Base-by-base conservation (phyloP, 2,888 invertebrate genomes). In the Morpho deidamia region DNA sequence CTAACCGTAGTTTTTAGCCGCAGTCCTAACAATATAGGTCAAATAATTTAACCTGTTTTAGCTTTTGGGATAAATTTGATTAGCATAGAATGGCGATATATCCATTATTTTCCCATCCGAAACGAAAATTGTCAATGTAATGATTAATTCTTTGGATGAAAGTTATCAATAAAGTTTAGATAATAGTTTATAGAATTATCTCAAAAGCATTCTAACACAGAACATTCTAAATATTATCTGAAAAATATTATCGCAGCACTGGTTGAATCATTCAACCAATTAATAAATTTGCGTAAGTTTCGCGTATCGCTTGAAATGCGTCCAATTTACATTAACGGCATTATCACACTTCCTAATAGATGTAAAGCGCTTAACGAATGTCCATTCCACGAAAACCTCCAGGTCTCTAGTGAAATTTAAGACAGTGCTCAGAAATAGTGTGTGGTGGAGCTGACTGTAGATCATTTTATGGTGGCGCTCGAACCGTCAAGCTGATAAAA, bases 221-320 rank as follows among this genome's bases (percentile, higher is more conserved):
- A n/a, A n/a, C n/a, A n/a, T n/a, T n/a, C n/a, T n/a, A n/a, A n/a
- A 35, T 1, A 8, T 48, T 40, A 12, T 10, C 11, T n/a, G n/a
- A 48, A 12, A 43, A 38, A 34, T 11, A 49, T 32, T 40, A 49
- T 23, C 45, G 11, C 49, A 46, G 42, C 46, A 10, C 33, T 35
- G 38, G 7, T 32, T 37, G 35, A 52, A 50, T 72, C 72, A 70
- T 78, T 75, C 74, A 53, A 53, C 42, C 42, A 54, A 74, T 69
- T 64, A 62, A 60, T 73, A 70, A 67, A 76, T 75, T 78, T 78
- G 74, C 76, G 78, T 77, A 77, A 81, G 82, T 83, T 83, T 74
- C 75, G 66, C 76, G 86, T 84, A 87, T 75, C 76, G 81, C 80
- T 81, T 85, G 79, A 81, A 85, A 84, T 83, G 74, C 70, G 71